Base-by-base conservation (phyloP, 2,113 vertebrate species). In the Myotis davidii region DNA sequence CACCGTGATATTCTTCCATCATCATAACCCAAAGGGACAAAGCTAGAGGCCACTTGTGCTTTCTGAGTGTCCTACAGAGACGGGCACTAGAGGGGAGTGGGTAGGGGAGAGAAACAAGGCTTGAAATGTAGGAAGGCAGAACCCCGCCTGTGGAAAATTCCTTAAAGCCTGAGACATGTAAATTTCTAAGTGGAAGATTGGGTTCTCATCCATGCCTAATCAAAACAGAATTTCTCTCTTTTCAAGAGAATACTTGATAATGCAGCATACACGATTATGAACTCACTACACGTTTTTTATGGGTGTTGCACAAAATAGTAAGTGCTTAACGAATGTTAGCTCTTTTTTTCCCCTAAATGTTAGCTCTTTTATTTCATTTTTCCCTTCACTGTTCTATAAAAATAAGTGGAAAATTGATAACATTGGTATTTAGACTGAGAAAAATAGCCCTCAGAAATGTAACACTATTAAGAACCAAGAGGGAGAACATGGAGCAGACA, bases 211-310 rank as follows among this genome's bases (percentile, higher is more conserved):
- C 56, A 12, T 23, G 65, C 67, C 59, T 87, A 95, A 91, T 85
- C 86, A 87, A 93, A 88, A 85, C 50, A 88, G 91, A 69, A 95
- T 94, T 88, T 91, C 82, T 90, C 76, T 76, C 78, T 84, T 82
- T 90, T 95, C 32, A 67, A 70, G 65, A 59, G 74, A 59, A 81
- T 14, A 50, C 72, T 69, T 76, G 77, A 72, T 85, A 74, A 88
- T 50, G 42, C 52, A 4, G 89, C 14, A 3, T 23, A 42, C 3
- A 2, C 37, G 11, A 72, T 29, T 76, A 42, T 42, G 82, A 94
- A 91, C 29, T 1, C 32, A n/a, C 64, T 67, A 67, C 64, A 67
- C 64, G 1, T 67, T n/a, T 70, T 73, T 74, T 67, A 65, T 37
- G 77, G 29, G 56, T 29, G 10, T 29, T 37, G 37, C 37, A 87